Conservation (phyloP, 2,888 invertebrate genomes). For the Toxonevra muliebris region DNA sequence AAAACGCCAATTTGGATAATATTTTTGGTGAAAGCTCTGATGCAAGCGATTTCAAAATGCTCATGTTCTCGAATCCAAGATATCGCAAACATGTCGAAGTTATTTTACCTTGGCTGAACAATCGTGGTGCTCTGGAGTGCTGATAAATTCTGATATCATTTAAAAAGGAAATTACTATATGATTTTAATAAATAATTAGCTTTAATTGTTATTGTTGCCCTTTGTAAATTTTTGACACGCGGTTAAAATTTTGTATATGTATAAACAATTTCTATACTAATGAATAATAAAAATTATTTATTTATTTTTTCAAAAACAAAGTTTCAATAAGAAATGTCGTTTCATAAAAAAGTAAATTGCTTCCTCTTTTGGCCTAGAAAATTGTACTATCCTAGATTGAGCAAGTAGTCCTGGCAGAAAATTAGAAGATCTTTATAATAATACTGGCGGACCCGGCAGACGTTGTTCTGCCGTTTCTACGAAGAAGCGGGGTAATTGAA, state of each 20-base stretch:
- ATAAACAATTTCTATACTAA: background rate
- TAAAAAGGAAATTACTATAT: background rate
- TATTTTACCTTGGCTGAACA: constrained; percentile 55
- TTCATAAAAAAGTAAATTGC: too few relatives aligned
- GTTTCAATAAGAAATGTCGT: too few relatives aligned
- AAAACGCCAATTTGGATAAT: constrained; percentile 47
- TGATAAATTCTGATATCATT: background rate
- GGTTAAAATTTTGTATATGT: background rate
- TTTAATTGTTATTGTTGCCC: background rate
- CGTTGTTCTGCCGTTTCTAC: too few relatives aligned
- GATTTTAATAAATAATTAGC: background rate
- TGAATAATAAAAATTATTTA: constrained; percentile 11
- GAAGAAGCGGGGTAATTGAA: too few relatives aligned
- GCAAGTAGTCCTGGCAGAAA: too few relatives aligned
- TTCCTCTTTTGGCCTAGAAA: too few relatives aligned
- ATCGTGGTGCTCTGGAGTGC: constrained; percentile 45
- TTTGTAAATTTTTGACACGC: background rate
- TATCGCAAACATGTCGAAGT: constrained; percentile 51
- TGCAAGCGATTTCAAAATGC: constrained; percentile 41
- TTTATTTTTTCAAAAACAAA: background rate
- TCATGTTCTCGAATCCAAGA: constrained; percentile 47
- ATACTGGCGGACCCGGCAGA: too few relatives aligned
- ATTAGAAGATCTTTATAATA: too few relatives aligned
- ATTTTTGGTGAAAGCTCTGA: constrained; percentile 40
- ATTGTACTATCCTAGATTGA: too few relatives aligned